Evolutionary conservation across 2,888 invertebrate species (phyloP).

Genomic region (Hetaerina titia): DNA sequence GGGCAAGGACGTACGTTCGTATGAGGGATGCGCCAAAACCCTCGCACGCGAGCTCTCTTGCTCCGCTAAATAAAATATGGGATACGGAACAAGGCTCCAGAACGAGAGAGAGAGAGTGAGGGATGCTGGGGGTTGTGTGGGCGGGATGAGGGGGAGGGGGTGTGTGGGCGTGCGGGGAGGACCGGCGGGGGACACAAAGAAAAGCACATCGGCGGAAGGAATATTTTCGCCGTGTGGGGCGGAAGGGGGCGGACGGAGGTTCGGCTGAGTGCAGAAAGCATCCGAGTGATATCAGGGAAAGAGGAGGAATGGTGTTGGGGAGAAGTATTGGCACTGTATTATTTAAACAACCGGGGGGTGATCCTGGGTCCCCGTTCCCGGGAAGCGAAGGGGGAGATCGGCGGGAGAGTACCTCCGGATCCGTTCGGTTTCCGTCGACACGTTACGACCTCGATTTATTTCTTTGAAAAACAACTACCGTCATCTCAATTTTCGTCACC

Average conservation of each 20-base stretch:
- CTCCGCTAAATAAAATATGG: conserved; percentile 49
- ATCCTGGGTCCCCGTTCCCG: neutral
- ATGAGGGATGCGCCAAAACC: neutral
- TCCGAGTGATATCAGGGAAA: neutral
- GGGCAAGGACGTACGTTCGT: conserved; percentile 21
- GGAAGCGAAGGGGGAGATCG: neutral
- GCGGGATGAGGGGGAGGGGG: neutral
- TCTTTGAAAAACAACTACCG: no score
- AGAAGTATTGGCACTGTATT: neutral
- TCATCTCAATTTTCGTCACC: no score
- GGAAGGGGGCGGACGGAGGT: neutral
- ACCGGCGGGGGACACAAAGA: neutral
- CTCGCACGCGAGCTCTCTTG: neutral
- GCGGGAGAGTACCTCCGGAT: neutral
- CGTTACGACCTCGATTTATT: neutral
- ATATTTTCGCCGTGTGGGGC: neutral
- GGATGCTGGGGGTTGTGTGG: neutral
- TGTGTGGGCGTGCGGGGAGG: neutral
- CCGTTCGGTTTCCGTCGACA: neutral
- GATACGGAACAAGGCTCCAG: conserved; percentile 7
- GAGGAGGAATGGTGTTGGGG: neutral
- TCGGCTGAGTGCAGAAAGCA: neutral
- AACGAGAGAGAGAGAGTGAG: neutral
- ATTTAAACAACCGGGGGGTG: neutral
- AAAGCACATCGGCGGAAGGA: conserved; percentile 18